Evolutionary conservation across 1,140 invertebrate species (phyloP), one percentile per base, ranked within the genome.

Genomic region (Drosophila gunungcola): DNA sequence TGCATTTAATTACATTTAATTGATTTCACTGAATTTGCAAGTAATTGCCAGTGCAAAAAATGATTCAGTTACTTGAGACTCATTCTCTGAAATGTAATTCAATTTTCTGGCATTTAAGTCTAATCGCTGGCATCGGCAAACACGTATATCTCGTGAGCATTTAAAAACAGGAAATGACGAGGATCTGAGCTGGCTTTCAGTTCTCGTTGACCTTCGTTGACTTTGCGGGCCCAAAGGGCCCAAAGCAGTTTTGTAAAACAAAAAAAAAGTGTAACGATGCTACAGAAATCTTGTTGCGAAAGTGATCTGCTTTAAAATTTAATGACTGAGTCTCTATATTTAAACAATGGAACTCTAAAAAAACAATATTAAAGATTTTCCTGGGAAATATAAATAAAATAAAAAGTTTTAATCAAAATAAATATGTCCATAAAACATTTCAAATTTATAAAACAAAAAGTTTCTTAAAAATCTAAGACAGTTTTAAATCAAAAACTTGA

Each of bases 131-230:
- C n/a, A 73, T 73, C 56, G 13, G 5, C 6, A 27, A 51, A 42
- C 43, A 56, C 41, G 13, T 48, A 45, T 41, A 21, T 54, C 16
- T 38, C 11, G 49, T 42, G 39, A 49, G 42, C 29, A 55, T 58
- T 73, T 32, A 7, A 54, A 62, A 79, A 54, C 78, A 82, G 82
- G 82, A 86, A 88, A 88, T 88, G 51, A 46, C 43, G 53, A 54
- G 42, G 73, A 56, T 48, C 72, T 85, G 82, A 74, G 73, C 58
- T 85, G 73, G 65, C 55, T 51, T n/a, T 21, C 36, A 7, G 25
- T 42, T 48, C 48, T 34, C 9, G 29, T 29, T 41, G 55, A 78
- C 82, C 78, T 81, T 80, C 65, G 11, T 29, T 39, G 36, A 51
- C 29, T 34, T 29, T 25, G 34, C 48, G 46, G 57, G 38, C 65